These are phyloP conservation scores for Protosalanx chinensis DNA, from an alignment of 2,797 vertebrate genomes.

Conservation along the genomic window DNA sequence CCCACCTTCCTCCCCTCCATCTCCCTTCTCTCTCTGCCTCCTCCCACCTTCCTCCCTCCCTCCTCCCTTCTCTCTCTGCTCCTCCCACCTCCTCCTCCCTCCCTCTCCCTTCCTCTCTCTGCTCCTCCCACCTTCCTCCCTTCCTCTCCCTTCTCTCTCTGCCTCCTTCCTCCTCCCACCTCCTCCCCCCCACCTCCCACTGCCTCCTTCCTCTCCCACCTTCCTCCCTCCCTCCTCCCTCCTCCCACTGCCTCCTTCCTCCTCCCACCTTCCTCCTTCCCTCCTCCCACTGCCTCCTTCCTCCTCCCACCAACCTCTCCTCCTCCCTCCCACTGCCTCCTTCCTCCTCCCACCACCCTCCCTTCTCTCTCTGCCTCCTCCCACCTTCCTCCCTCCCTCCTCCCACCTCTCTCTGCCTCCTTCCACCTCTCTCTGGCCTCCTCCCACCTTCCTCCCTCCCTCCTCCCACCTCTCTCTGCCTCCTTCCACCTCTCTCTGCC, in stretches of 20 bases:
- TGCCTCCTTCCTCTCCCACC: neutral
- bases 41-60: neutral
- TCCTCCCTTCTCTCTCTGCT: neutral
- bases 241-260: no score
- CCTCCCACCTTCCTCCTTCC: no score
- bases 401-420: neutral
- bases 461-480: no score
- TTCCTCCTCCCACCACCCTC: no score
- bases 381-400: neutral
- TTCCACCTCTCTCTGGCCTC: neutral
- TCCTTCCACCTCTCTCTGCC: no score
- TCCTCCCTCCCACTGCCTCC: no score
- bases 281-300: no score
- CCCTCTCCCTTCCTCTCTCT: neutral
- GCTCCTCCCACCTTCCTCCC: no score
- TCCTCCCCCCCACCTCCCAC: constrained; percentile 19
- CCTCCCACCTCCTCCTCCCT: no score
- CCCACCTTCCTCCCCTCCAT: neutral
- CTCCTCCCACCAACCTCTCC: no score
- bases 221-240: neutral
- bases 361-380: neutral
- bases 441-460: no score
- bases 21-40: neutral
- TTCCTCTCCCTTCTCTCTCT: no score
- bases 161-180: constrained; percentile 28